These are phyloP conservation scores for Acleris holmiana DNA, from an alignment of 2,888 invertebrate genomes.

Conservation along the genomic window DNA sequence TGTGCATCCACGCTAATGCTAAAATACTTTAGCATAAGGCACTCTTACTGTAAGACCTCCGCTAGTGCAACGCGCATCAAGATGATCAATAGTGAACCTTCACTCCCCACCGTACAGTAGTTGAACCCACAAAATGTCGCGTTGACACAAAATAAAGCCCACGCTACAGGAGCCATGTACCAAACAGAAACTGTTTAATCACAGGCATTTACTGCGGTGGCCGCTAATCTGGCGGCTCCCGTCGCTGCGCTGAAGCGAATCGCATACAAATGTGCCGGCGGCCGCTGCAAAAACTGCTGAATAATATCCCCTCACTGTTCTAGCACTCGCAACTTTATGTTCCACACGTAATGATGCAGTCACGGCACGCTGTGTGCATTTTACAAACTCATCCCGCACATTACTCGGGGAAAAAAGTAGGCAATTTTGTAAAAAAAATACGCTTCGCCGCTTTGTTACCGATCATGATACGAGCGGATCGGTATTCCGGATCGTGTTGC, in stretches of 20 bases:
- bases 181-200: slow-evolving; percentile 74
- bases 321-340: slow-evolving; percentile 62
- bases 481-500: slow-evolving; percentile 55
- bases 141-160: slow-evolving; percentile 17
- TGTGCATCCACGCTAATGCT: slow-evolving; percentile 56
- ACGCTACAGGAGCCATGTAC: slow-evolving; percentile 29
- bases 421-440: slow-evolving; percentile 31
- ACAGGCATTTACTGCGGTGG: slow-evolving; percentile 57
- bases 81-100: background rate
- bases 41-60: slow-evolving; percentile 53
- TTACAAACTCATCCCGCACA: slow-evolving; percentile 58
- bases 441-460: slow-evolving; percentile 34
- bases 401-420: slow-evolving; percentile 29
- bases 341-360: slow-evolving; percentile 69
- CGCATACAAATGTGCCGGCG: slow-evolving; percentile 77
- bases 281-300: slow-evolving; percentile 74
- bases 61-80: slow-evolving; percentile 5
- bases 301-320: slow-evolving; percentile 70
- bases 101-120: too few relatives aligned
- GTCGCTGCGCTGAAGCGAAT: slow-evolving; percentile 73
- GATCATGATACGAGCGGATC: slow-evolving; percentile 44
- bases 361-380: slow-evolving; percentile 64
- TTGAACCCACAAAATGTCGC: slow-evolving; percentile 1
- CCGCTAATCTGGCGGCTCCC: slow-evolving; percentile 74
- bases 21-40: slow-evolving; percentile 59